These are phyloP conservation scores for Andrena trimmerana DNA, from an alignment of 2,888 invertebrate species.

Conservation along the genomic window DNA sequence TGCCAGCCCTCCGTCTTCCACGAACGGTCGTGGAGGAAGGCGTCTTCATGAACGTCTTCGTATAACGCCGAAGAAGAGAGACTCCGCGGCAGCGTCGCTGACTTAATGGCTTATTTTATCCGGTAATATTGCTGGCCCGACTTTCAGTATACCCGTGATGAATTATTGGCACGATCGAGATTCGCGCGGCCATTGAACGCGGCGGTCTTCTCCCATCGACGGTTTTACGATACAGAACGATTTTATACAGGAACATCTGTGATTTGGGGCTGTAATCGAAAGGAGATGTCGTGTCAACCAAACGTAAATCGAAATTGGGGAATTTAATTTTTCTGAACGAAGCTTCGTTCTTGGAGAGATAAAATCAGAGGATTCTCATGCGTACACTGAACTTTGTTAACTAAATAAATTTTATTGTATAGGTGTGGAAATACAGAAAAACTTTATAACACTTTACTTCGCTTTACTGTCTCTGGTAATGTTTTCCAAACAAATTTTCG, in stretches of 20 bases:
- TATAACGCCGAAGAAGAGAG: conserved; percentile 68
- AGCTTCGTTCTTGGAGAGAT: neutral
- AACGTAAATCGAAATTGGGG: neutral
- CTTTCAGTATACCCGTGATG: conserved; percentile 71
- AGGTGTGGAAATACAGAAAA: too few relatives aligned
- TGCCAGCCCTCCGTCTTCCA: conserved; percentile 60
- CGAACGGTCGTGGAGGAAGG: conserved; percentile 58
- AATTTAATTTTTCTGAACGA: neutral
- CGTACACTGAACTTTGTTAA: too few relatives aligned
- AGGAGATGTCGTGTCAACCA: neutral
- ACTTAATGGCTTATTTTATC: conserved; percentile 84
- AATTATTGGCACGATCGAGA: conserved; percentile 53
- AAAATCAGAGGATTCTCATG: neutral
- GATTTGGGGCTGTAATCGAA: neutral
- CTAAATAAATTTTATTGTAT: too few relatives aligned
- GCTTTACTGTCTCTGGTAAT: too few relatives aligned
- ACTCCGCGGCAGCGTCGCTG: conserved; percentile 69
- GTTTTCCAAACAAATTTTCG: too few relatives aligned
- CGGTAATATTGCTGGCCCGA: conserved; percentile 77
- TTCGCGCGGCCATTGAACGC: conserved; percentile 31
- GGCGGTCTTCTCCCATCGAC: neutral
- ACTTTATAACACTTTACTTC: too few relatives aligned
- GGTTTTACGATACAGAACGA: neutral
- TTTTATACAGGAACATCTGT: neutral
- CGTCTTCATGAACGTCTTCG: conserved; percentile 74